Conservation (phyloP, 2,888 invertebrate species). For the Eugnorisma glareosa region DNA sequence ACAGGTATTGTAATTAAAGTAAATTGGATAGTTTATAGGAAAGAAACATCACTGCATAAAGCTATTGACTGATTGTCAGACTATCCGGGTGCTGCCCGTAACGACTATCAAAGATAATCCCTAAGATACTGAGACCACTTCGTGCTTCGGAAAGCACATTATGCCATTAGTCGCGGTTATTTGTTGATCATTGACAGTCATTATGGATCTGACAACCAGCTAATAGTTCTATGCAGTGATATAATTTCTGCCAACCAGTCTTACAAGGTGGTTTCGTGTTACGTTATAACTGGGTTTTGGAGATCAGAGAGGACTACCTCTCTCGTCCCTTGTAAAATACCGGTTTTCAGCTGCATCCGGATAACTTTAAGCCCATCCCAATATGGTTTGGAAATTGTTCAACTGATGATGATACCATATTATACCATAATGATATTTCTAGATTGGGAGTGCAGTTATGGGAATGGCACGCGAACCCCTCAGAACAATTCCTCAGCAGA, state of each 20-base stretch:
- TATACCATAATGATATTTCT: too few species aligned
- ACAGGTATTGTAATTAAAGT: slow-evolving; percentile 74
- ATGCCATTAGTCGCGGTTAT: background rate
- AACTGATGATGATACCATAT: background rate
- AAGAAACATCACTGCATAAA: background rate
- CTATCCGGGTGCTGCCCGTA: background rate
- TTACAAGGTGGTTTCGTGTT: background rate
- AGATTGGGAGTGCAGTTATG: slow-evolving; percentile 92
- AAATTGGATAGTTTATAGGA: background rate
- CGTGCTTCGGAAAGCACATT: background rate
- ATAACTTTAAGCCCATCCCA: background rate
- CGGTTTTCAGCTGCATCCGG: background rate
- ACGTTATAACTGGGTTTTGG: background rate
- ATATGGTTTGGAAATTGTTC: background rate
- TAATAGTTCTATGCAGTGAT: background rate
- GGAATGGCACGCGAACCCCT: slow-evolving; percentile 93
- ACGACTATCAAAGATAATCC: background rate
- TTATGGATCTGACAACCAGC: background rate
- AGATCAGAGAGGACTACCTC: background rate
- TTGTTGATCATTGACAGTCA: background rate
- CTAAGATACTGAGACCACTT: background rate
- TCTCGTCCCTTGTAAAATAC: background rate
- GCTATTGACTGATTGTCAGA: background rate
- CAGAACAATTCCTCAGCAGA: slow-evolving; percentile 92
- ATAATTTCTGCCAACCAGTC: background rate